A percentile compares a stretch with the other conserved stretches of the same genome.
These are phyloP conservation scores for Cabera pusaria DNA, from an alignment of 2,888 invertebrate genomes.

Conservation along the genomic window DNA sequence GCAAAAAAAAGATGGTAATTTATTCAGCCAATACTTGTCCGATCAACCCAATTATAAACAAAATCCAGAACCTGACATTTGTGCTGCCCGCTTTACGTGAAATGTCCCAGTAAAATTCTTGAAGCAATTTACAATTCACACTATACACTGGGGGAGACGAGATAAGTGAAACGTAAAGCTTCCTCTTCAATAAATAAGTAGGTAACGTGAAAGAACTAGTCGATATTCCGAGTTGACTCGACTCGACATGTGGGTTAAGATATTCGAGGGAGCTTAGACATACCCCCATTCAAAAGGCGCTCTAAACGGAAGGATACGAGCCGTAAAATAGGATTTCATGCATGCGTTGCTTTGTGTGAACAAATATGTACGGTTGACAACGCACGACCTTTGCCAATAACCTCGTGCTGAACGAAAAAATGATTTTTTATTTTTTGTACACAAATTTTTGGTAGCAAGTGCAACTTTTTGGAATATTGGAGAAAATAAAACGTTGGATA, in stretches of 20 bases:
- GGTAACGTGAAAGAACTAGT: constrained; percentile 28
- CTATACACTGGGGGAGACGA: no score
- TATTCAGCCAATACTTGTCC: no score
- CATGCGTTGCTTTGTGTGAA: constrained; percentile 79
- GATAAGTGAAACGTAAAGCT: not conserved
- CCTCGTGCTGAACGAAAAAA: constrained; percentile 52
- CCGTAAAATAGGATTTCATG: constrained; percentile 82
- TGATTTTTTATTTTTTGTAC: constrained; percentile 41
- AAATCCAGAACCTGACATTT: no score
- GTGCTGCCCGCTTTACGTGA: no score
- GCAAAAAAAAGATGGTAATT: no score
- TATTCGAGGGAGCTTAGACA: constrained; percentile 67
- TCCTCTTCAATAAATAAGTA: constrained; percentile 1
- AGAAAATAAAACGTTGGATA: no score
- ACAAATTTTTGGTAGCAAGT: constrained; percentile 21
- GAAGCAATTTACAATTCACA: no score
- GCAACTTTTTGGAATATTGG: constrained; percentile 8
- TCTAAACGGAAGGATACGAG: constrained; percentile 77
- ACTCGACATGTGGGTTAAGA: constrained; percentile 57
- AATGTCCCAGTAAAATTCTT: no score
- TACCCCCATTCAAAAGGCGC: constrained; percentile 75
- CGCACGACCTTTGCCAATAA: constrained; percentile 74
- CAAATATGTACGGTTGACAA: constrained; percentile 79
- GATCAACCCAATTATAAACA: no score
- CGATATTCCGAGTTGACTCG: constrained; percentile 47